phyloP scores from a whole-genome alignment of 2,888 invertebrate species.

The Amphiduros pacificus region DNA sequence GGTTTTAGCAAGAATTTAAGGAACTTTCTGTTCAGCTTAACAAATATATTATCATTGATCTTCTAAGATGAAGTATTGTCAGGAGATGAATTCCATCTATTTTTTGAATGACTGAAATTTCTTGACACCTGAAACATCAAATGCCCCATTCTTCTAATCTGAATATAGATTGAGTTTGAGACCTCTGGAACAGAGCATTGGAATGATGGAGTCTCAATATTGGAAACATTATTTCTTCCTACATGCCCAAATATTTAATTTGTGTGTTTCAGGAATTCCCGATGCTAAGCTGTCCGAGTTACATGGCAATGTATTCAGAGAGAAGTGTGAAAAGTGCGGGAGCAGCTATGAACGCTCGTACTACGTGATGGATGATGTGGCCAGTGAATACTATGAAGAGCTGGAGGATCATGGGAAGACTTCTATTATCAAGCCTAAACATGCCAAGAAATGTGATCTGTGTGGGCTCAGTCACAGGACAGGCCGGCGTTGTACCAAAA shows the following conservation, averaged over 20 bases:
- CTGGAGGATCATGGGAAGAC: conserved; percentile 41
- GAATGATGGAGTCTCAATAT: no score
- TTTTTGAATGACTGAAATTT: no score
- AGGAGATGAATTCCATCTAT: no score
- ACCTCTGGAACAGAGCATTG: no score
- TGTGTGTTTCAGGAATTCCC: conserved; percentile 37
- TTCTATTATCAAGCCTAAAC: conserved; percentile 36
- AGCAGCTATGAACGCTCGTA: conserved; percentile 35
- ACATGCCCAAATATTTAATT: neutral
- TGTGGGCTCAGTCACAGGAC: conserved; percentile 48
- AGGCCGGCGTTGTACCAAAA: conserved; percentile 42
- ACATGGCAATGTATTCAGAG: conserved; percentile 51
- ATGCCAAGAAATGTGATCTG: conserved; percentile 38
- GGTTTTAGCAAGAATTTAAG: no score
- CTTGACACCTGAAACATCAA: no score
- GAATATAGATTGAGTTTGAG: no score
- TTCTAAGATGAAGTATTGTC: no score
- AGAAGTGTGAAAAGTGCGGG: conserved; percentile 44
- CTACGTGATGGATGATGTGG: conserved; percentile 44
- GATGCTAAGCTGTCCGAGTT: conserved; percentile 42
- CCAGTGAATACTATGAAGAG: conserved; percentile 47
- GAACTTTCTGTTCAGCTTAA: no score
- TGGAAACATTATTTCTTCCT: no score
- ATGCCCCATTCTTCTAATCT: no score
- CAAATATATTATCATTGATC: no score